Base-by-base conservation (phyloP, 2,888 invertebrate genomes). In the Chrysolina oricalcia region DNA sequence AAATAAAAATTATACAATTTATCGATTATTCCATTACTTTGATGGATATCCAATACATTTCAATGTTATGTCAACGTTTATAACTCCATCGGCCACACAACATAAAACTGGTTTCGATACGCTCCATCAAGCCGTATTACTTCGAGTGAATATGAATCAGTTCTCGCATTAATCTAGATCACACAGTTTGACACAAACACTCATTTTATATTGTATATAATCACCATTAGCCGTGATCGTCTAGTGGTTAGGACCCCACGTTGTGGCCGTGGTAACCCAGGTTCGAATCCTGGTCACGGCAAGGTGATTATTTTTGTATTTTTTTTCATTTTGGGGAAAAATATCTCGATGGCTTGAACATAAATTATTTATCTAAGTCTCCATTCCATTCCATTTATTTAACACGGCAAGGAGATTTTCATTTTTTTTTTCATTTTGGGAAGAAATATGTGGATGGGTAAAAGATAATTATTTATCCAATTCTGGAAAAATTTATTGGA, bases 251-350 rank as follows among this genome's bases (percentile, higher is more conserved):
- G 86, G 86, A 91, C 90, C 89, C 90, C 90, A 90, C 90, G 90
- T 91, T 91, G 90, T 91, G 91, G 90, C 91, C 90, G 91, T 90
- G 90, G 90, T 90, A 91, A 91, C 91, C 91, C 91, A 90, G 91
- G 91, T 91, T 91, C 91, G 90, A 91, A 90, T 91, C 91, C 91
- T 90, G 91, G 91, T 91, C 90, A 90, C 86, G 86, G 86, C 86
- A 86, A 82, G 81, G 79, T 13, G 21, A 21, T 53, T 4, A 72
- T 64, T 56, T 68, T 27, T 79, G 82, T 83, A 81, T 83, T 80
- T 72, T 43, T 17, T 23, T 41, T 48, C 0, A 19, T 15, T 35
- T 35, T 35, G 0, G 8, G 8, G 8, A 6, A 8, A 35, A 6
- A 35, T 6, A 0, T 35, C 35, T 8, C 35, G 35, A 35, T 6